Evolutionary conservation across 2,888 invertebrate species (phyloP), one percentile per base, ranked within the genome.

Genomic region (Drosophila sordidula): DNA sequence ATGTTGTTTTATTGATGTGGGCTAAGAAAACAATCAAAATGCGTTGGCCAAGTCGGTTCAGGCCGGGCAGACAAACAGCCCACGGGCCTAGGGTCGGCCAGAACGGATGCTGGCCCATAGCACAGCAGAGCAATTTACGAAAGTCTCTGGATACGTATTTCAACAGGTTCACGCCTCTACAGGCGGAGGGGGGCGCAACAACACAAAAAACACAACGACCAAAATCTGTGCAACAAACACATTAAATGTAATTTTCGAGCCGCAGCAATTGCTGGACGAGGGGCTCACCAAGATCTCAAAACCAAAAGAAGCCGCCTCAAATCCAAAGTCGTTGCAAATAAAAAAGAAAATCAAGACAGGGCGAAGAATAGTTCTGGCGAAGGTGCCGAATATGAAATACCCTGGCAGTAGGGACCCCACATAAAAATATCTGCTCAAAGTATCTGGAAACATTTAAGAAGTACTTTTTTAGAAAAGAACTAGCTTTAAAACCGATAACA

Each of bases 131-230:
- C 45, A 46, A 56, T 45, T 64, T 63, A 64, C 46, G 66, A 71
- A 67, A 63, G 62, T 69, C 62, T 64, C 51, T 51, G 44, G 34
- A 41, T 55, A 76, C 72, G 78, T 78, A 77, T 87, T 88, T 90
- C 90, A 90, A 90, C 90, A 88, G 88, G 86, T 90, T 90, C 84
- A 90, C 91, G 90, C 91, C 90, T 90, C 87, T 70, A 11, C 5
- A 18, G 39, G 16, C 39, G 12, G 26, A 16, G 47, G 44, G 36
- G 41, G 34, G n/a, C 2, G 38, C 47, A 55, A 46, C 41, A 26
- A 50, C 41, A 57, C 39, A 47, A 38, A 38, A 44, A 34, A 47
- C 41, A 74, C 32, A 32, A 32, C 34, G 54, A 77, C 55, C 65
- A 58, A 71, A 83, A 83, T 69, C 69, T 65, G 62, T 74, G 75